A percentile compares a stretch with the other conserved stretches of the same genome.
Evolutionary conservation across 2,888 invertebrate species (phyloP).

Genomic region (Heteromurus nitidus): DNA sequence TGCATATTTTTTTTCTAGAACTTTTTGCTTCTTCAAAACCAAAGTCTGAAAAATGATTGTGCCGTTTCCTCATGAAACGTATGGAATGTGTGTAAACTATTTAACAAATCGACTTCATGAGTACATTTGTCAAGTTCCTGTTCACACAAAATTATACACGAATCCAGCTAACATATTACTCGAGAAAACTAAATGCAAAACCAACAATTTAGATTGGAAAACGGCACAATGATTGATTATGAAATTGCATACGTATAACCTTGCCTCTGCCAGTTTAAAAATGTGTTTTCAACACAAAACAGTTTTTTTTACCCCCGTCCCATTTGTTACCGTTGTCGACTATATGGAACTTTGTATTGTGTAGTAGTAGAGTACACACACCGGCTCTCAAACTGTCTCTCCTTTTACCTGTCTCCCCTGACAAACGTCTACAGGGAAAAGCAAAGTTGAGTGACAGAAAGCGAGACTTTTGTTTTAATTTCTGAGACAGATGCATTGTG

Average conservation of each 20-base stretch:
- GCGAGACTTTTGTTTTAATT: constrained; percentile 62
- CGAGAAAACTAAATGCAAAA: not conserved
- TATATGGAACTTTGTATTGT: not conserved
- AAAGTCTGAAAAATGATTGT: no score
- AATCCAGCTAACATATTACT: not conserved
- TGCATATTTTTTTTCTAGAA: no score
- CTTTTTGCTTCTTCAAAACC: no score
- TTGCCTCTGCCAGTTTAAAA: no score
- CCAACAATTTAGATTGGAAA: not conserved
- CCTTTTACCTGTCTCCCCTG: constrained; percentile 32
- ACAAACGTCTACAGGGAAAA: constrained; percentile 51
- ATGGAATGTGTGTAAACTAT: no score
- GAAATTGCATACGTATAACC: constrained; percentile 23
- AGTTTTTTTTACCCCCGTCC: constrained; percentile 16
- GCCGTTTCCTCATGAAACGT: no score
- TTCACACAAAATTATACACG: not conserved
- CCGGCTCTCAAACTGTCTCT: not conserved
- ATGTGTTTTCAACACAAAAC: not conserved
- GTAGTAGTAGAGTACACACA: no score
- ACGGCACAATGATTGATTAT: constrained; percentile 15
- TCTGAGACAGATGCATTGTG: constrained; percentile 24
- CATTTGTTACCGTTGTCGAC: constrained; percentile 17
- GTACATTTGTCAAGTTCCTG: not conserved
- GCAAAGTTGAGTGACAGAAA: constrained; percentile 60
- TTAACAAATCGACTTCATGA: no score